A percentile compares a stretch with the other conserved stretches of the same genome.
Evolutionary conservation across 2,113 vertebrate species (phyloP).

Genomic region (Limanda limanda): DNA sequence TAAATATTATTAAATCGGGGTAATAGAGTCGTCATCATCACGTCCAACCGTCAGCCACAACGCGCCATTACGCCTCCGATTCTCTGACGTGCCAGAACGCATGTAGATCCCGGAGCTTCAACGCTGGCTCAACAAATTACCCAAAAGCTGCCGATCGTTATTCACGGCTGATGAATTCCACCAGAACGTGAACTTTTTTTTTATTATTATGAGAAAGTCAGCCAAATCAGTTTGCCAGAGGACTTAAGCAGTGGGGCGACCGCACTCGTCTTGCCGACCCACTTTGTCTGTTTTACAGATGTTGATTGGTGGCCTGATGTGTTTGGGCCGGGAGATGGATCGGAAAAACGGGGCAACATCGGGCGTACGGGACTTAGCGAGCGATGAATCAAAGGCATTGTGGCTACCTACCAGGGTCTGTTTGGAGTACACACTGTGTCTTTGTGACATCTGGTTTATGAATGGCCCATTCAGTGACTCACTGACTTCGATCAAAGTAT

Average conservation of each 20-base stretch:
- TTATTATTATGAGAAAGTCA: neutral
- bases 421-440: conserved; percentile 25
- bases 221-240: conserved; percentile 7
- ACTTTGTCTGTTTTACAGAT: conserved; percentile 16
- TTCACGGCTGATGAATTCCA: conserved; percentile 16
- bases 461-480: conserved; percentile 49
- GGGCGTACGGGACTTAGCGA: conserved; percentile 7
- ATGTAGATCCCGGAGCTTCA: neutral
- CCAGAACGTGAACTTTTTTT: conserved; percentile 9
- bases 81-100: neutral
- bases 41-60: conserved; percentile 10
- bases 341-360: conserved; percentile 29
- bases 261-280: conserved; percentile 11
- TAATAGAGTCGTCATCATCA: conserved; percentile 42
- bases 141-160: neutral
- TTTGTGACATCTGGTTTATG: conserved; percentile 57
- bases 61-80: conserved; percentile 18
- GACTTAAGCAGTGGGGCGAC: neutral
- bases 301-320: conserved; percentile 27
- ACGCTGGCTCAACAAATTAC: neutral
- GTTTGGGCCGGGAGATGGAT: conserved; percentile 1
- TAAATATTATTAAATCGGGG: conserved; percentile 43
- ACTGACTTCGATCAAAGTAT: conserved; percentile 34
- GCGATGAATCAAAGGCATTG: conserved; percentile 41
- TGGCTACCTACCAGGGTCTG: conserved; percentile 22